phyloP scores from a whole-genome alignment of 2,797 vertebrate genomes.

The Acrossocheilus wenchowensis region DNA sequence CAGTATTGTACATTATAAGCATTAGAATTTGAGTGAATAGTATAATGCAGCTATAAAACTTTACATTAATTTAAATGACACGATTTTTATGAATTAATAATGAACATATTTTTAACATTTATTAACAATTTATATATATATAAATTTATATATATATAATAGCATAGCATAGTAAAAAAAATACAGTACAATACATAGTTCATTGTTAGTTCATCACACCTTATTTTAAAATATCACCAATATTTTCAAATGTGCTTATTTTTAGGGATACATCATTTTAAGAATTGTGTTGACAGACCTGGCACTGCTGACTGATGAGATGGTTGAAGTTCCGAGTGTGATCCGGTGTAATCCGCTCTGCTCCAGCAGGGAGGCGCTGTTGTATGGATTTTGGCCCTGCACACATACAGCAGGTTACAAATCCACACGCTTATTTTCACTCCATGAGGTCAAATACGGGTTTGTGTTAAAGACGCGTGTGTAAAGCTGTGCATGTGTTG shows the following conservation, averaged over 20 bases:
- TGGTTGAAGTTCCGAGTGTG: slow-evolving; percentile 94
- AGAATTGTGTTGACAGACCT: slow-evolving; percentile 75
- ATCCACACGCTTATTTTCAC: slow-evolving; percentile 28
- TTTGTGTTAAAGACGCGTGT: neutral
- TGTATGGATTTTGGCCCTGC: slow-evolving; percentile 90
- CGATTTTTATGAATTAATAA: neutral
- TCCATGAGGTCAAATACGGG: neutral
- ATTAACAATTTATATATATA: neutral
- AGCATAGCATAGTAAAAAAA: neutral
- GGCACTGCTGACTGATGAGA: slow-evolving; percentile 97
- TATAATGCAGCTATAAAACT: neutral
- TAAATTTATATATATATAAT: neutral
- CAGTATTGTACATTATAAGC: neutral
- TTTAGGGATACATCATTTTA: neutral
- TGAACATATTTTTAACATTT: neutral
- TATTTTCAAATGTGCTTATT: neutral
- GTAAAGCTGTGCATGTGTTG: slow-evolving; percentile 10
- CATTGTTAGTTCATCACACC: neutral
- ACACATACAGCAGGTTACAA: slow-evolving; percentile 39
- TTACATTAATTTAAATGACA: neutral
- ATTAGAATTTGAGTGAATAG: neutral
- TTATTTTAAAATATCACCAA: neutral
- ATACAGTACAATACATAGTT: neutral
- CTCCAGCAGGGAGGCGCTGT: slow-evolving; percentile 93
- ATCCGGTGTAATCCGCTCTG: slow-evolving; percentile 97